Conservation (phyloP, 2,888 invertebrate genomes). For the Caenorhabditis sulstoni region DNA sequence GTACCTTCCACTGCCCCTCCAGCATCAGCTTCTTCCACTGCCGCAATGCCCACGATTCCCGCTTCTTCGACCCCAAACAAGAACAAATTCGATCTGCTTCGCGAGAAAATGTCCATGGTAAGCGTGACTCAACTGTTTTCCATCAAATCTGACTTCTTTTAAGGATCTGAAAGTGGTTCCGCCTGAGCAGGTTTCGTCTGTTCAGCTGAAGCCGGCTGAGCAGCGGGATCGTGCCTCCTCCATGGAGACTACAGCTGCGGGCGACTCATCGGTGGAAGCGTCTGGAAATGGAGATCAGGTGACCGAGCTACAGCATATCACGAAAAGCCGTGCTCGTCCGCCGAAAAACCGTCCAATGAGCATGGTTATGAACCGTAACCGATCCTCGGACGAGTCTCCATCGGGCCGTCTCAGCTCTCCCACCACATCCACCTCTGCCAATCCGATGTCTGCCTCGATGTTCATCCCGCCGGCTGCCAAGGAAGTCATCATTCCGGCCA, state of each 20-base stretch:
- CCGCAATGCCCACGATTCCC: conserved; percentile 22
- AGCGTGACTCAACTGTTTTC: neutral
- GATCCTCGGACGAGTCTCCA: conserved; percentile 53
- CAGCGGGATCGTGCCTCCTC: conserved; percentile 38
- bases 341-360: conserved; percentile 67
- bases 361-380: conserved; percentile 60
- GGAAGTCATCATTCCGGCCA: conserved; percentile 30
- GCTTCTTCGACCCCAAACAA: conserved; percentile 25
- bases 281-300: conserved; percentile 47
- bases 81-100: conserved; percentile 39
- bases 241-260: conserved; percentile 21
- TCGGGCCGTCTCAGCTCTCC: conserved; percentile 50
- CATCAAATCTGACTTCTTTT: neutral
- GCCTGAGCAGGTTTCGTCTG: conserved; percentile 43
- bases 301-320: conserved; percentile 60
- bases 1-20: conserved; percentile 3
- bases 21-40: neutral
- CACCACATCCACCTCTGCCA: conserved; percentile 13
- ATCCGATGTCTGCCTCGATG: conserved; percentile 60
- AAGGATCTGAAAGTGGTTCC: conserved; percentile 57
- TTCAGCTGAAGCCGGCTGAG: conserved; percentile 44
- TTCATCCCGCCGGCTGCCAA: conserved; percentile 36
- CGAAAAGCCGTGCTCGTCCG: conserved; percentile 62
- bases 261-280: conserved; percentile 21
- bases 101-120: conserved; percentile 56